Evolutionary conservation across 2,888 invertebrate genomes (phyloP).

Genomic region (Diarsia rubi): DNA sequence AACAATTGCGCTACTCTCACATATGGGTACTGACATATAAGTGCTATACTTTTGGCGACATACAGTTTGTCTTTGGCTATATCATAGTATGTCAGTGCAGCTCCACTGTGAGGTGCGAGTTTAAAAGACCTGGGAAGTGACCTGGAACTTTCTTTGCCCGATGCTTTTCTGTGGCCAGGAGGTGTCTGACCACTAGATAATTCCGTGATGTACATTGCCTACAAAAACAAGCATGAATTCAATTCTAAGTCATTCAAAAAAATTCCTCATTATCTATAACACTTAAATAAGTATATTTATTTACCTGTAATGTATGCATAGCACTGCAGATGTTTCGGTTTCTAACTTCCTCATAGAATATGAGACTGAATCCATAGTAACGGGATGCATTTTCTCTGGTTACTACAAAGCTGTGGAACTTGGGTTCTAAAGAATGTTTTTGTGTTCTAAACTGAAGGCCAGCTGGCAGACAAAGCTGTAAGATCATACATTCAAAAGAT

Average conservation of each 20-base stretch:
- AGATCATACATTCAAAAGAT: conserved; percentile 35
- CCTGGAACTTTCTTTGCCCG: conserved; percentile 93
- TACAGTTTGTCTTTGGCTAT: conserved; percentile 98
- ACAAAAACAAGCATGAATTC: conserved; percentile 69
- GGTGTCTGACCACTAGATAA: conserved; percentile 95
- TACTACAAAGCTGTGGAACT: conserved; percentile 99
- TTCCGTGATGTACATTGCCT: conserved; percentile 97
- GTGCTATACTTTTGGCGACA: conserved; percentile 98
- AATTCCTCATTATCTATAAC: not conserved
- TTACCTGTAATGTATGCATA: conserved; percentile 97
- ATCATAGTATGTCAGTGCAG: conserved; percentile 97
- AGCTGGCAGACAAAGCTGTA: conserved; percentile 97
- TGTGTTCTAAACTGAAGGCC: conserved; percentile 98
- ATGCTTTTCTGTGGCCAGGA: conserved; percentile 91
- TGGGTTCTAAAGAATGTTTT: conserved; percentile 96
- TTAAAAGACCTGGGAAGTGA: conserved; percentile 97
- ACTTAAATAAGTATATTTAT: conserved; percentile 16
- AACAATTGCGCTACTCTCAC: conserved; percentile 96
- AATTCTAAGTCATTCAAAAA: not conserved
- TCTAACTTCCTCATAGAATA: conserved; percentile 98
- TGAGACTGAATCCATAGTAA: conserved; percentile 98
- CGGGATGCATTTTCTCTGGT: conserved; percentile 99
- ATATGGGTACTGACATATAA: conserved; percentile 97
- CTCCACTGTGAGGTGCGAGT: conserved; percentile 94
- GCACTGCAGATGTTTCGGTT: conserved; percentile 98